Evolutionary conservation across 2,797 vertebrate species (phyloP).

Genomic region (Syndactyla subalaris): DNA sequence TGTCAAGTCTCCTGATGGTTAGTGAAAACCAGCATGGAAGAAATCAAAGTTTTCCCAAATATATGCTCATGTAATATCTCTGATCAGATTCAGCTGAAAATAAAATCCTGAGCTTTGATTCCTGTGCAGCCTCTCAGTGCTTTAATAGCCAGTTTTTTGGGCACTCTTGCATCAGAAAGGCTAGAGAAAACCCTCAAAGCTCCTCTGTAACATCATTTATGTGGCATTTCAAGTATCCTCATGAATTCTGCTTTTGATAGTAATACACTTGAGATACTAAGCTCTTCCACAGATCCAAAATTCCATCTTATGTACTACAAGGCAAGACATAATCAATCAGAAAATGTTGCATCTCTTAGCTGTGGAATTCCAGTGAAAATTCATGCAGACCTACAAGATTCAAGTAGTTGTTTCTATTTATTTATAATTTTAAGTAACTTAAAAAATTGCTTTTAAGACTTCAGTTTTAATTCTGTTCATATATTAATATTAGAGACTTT

Average conservation of each 20-base stretch:
- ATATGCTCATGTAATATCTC: neutral
- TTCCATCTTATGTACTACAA: neutral
- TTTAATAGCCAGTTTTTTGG: neutral
- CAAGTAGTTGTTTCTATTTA: neutral
- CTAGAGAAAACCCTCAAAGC: constrained; percentile 1
- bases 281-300: neutral
- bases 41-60: neutral
- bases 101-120: neutral
- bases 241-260: constrained; percentile 9
- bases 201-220: neutral
- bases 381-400: neutral
- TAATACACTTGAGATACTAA: neutral
- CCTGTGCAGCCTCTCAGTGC: neutral
- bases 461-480: neutral
- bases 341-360: neutral
- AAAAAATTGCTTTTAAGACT: neutral
- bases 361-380: neutral
- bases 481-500: neutral
- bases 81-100: neutral
- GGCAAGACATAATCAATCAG: neutral
- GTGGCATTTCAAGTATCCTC: neutral
- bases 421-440: neutral
- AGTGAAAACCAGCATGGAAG: neutral
- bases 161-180: neutral
- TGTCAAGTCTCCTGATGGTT: neutral